Evolutionary conservation across 2,113 vertebrate genomes (phyloP), one percentile per base, ranked within the genome.

Genomic region (Etia nguti): DNA sequence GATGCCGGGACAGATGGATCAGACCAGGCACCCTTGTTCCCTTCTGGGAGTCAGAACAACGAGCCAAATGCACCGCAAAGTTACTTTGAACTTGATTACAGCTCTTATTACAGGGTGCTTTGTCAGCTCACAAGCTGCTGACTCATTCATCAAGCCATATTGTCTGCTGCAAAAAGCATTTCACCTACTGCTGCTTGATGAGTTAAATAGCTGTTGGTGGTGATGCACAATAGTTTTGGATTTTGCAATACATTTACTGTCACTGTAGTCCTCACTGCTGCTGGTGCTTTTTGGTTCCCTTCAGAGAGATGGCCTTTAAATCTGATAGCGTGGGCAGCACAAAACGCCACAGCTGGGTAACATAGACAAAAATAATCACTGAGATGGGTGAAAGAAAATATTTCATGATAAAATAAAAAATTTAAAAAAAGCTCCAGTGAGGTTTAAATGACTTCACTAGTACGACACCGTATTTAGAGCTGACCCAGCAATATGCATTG

Each of bases 1-100:
- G 2, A 34, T 90, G 82, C 50, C 46, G 82, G 79, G 85, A 90
- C 92, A 94, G 92, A 93, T 93, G 92, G 92, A 91, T 54, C 48
- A 1, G 41, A 82, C 24, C 82, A 65, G 80, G 84, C 81, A 5
- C 52, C 70, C 57, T 79, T 77, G 86, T 85, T 88, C 56, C 79
- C 80, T 86, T 83, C 60, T 80, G 4, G 2, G 50, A 79, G 82
- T 82, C 22, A 6, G 79, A 54, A 87, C 82, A 82, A 59, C 18
- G 75, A 22, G 86, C 91, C 84, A 91, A 84, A 88, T 70, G 13
- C 62, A 4, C 82, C 4, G 38, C 75, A 90, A 84, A 87, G 38
- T 87, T 86, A n/a, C 85, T 84, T 34, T 80, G 50, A 73, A 89
- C 82, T 84, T 70, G 82, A 87, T 85, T 56, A 36, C 2, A 13